These are phyloP conservation scores for Cryptocheilus praepositus DNA, from an alignment of 2,888 invertebrate species.

Conservation along the genomic window DNA sequence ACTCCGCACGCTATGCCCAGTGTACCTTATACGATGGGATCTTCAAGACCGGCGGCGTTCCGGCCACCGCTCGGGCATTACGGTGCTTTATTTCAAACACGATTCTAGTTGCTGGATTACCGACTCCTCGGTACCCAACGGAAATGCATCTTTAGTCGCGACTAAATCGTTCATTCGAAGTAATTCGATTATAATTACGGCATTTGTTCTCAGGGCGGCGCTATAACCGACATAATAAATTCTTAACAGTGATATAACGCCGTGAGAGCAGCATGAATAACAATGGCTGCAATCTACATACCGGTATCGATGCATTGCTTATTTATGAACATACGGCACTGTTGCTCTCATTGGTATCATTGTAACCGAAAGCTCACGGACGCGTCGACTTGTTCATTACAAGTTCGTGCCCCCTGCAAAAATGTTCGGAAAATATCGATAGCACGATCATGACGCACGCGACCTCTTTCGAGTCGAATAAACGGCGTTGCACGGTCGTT, in stretches of 20 bases:
- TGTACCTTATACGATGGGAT: conserved; percentile 56
- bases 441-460: conserved; percentile 12
- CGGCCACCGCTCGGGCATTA: conserved; percentile 49
- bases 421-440: conserved; percentile 3
- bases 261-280: too few species aligned
- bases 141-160: too few species aligned
- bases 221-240: too few species aligned
- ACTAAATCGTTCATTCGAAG: too few species aligned
- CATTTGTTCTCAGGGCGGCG: background rate
- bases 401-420: background rate
- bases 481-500: conserved; percentile 20
- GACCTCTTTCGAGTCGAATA: conserved; percentile 23
- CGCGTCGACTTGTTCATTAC: background rate
- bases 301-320: too few species aligned
- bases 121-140: background rate
- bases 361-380: too few species aligned
- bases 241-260: too few species aligned
- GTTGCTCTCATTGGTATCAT: too few species aligned
- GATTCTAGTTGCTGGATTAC: conserved; percentile 14
- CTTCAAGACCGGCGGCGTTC: conserved; percentile 46
- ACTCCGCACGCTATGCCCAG: conserved; percentile 58
- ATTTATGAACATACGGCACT: too few species aligned
- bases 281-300: too few species aligned
- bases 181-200: too few species aligned
- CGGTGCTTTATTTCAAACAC: conserved; percentile 37